phyloP scores from a whole-genome alignment of 2,797 vertebrate genomes.

The Nannoperca obscura region DNA sequence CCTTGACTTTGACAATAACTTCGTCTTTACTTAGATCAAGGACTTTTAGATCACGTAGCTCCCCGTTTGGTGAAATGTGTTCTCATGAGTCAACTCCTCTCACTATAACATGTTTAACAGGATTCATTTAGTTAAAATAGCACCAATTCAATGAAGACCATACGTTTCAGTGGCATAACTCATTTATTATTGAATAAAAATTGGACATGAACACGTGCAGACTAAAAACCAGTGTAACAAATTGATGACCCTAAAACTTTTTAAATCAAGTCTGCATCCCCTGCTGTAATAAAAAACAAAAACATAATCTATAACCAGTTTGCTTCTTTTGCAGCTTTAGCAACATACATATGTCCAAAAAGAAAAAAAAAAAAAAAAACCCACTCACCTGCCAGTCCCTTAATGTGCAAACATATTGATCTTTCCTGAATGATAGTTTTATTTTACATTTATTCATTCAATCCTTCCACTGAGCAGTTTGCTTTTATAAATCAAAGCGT shows the following conservation, averaged over 20 bases:
- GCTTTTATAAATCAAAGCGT: slow-evolving; percentile 91
- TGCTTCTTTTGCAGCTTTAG: slow-evolving; percentile 80
- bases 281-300: slow-evolving; percentile 87
- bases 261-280: slow-evolving; percentile 93
- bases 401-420: slow-evolving; percentile 90
- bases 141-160: slow-evolving; percentile 8
- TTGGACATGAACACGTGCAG: slow-evolving; percentile 94
- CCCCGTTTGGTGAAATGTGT: neutral
- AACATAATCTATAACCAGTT: slow-evolving; percentile 78
- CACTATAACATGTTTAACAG: too few relatives aligned
- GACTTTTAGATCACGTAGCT: neutral
- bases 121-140: too few relatives aligned
- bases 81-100: neutral
- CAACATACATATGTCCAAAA: slow-evolving; percentile 80
- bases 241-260: slow-evolving; percentile 91
- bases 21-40: neutral
- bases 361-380: slow-evolving; percentile 41
- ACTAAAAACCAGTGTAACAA: slow-evolving; percentile 99
- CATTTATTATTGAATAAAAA: slow-evolving; percentile 96
- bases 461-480: slow-evolving; percentile 73
- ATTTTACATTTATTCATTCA: slow-evolving; percentile 71
- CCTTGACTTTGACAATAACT: neutral
- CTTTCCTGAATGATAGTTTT: slow-evolving; percentile 82
- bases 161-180: slow-evolving; percentile 63
- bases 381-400: slow-evolving; percentile 83